phyloP scores from a whole-genome alignment of 2,888 invertebrate genomes.

The Hecatera dysodea region DNA sequence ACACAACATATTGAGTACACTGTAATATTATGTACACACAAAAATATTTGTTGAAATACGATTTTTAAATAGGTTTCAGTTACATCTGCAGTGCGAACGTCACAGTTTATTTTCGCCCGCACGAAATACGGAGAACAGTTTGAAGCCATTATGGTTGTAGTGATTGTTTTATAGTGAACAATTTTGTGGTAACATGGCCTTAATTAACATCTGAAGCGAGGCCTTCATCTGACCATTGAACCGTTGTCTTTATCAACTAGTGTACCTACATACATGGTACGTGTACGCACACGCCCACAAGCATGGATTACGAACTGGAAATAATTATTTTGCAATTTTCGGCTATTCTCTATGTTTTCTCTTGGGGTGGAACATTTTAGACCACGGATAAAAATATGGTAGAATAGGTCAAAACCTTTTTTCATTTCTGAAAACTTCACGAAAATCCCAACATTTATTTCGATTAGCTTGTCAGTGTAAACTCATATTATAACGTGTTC shows the following conservation, averaged over 20 bases:
- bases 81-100: slow-evolving; percentile 47
- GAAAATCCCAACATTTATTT: neutral
- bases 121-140: slow-evolving; percentile 42
- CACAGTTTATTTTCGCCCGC: slow-evolving; percentile 55
- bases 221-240: slow-evolving; percentile 75
- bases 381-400: no score
- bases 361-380: neutral
- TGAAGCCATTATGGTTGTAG: slow-evolving; percentile 50
- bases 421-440: neutral
- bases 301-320: slow-evolving; percentile 21
- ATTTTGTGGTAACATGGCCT: slow-evolving; percentile 70
- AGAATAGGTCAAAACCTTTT: no score
- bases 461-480: neutral
- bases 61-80: slow-evolving; percentile 46
- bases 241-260: slow-evolving; percentile 71
- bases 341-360: no score
- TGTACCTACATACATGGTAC: slow-evolving; percentile 5
- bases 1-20: slow-evolving; percentile 21
- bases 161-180: slow-evolving; percentile 68
- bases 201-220: slow-evolving; percentile 74
- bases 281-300: slow-evolving; percentile 42
- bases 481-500: slow-evolving; percentile 6
- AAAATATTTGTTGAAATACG: slow-evolving; percentile 5
- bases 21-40: slow-evolving; percentile 8
- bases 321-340: neutral